Evolutionary conservation across 2,113 vertebrate species (phyloP), one percentile per base, ranked within the genome.

Genomic region (Ictalurus punctatus): DNA sequence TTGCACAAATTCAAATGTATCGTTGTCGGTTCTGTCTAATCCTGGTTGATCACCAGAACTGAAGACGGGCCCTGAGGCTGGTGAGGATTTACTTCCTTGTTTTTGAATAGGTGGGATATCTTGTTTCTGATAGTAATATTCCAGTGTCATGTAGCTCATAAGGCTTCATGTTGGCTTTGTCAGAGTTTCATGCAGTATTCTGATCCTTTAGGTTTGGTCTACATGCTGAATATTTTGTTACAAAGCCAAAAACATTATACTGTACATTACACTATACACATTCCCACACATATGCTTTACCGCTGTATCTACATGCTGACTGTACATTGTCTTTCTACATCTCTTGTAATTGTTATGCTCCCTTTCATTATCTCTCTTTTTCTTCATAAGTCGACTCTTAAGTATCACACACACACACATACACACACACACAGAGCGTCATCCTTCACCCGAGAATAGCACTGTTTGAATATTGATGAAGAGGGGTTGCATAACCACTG

Each of bases 381-480:
- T 44, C 23, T 80, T 59, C 48, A 27, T 48, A 74, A 58, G 21
- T 21, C 10, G 3, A 37, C 1, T 74, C n/a, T 48, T 73, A 59
- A 74, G 48, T 56, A 74, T 40, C 17, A 40, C 71, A 40, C 71
- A 69, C 67, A 30, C 12, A 30, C 65, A 30, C 65, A 69, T n/a
- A 69, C 71, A 74, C 34, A 74, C 71, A 74, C 37, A 40, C 71
- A 37, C 65, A 85, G 23, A 48, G 25, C 40, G 10, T 86, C n/a
- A 71, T 79, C 58, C 52, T 63, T 63, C n/a, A 30, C 73, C 74
- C 90, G 84, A 86, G 88, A 90, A 89, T 90, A 91, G 88, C 27
- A 58, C 79, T 48, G 21, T 83, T 90, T 80, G 88, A 91, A 89
- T 92, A 92, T 91, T 92, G 85, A 92, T 92, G 87, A 92, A 67